These are phyloP conservation scores for Tanytarsus gracilentus DNA, from an alignment of 2,888 invertebrate genomes.

Conservation along the genomic window DNA sequence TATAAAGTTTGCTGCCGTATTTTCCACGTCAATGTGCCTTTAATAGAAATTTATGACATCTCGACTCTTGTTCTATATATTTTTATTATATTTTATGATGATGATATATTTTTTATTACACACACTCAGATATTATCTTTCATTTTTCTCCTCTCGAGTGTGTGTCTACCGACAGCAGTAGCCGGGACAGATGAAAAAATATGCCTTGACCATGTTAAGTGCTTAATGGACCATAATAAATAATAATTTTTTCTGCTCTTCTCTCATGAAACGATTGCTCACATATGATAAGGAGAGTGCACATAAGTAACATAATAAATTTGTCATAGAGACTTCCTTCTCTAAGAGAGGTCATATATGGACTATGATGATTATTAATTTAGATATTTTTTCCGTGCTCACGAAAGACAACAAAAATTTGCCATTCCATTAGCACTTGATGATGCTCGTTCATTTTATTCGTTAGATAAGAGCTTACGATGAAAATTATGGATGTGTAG, in stretches of 20 bases:
- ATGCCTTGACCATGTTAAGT: conserved; percentile 29
- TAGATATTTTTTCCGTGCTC: conserved; percentile 6
- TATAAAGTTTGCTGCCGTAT: background rate
- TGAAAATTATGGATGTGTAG: no score
- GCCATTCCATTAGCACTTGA: conserved; percentile 28
- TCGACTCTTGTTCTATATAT: conserved; percentile 19
- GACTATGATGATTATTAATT: conserved; percentile 24
- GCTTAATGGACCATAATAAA: conserved; percentile 29
- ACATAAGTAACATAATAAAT: conserved; percentile 20
- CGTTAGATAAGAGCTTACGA: no score
- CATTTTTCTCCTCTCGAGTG: background rate
- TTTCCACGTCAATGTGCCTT: conserved; percentile 5
- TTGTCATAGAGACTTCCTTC: conserved; percentile 5
- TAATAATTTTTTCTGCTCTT: conserved; percentile 21
- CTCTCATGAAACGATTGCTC: background rate
- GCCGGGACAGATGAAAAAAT: conserved; percentile 8
- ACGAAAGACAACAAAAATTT: background rate
- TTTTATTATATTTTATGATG: conserved; percentile 29
- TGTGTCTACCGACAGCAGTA: background rate
- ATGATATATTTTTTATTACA: conserved; percentile 30
- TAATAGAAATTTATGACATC: conserved; percentile 29
- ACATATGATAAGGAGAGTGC: background rate
- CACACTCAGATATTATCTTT: conserved; percentile 19
- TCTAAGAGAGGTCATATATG: background rate
- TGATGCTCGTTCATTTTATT: conserved; percentile 13